Percentiles rank a stretch among this genome's conserved stretches.
Conservation (phyloP, 2,888 invertebrate species). For the Punctoribates punctum region DNA sequence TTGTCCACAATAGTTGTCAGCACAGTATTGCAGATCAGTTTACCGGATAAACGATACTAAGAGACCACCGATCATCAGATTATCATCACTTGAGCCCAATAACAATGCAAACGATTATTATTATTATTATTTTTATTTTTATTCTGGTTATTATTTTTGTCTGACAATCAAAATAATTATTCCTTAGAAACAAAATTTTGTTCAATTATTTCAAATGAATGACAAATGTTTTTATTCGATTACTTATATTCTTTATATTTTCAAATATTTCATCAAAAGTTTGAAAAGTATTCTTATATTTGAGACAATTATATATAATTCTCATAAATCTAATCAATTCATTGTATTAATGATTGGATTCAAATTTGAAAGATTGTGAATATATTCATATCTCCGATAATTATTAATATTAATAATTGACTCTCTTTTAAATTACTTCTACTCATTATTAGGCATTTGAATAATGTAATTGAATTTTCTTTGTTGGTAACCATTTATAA, state of each 20-base stretch:
- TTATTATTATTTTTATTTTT: neutral
- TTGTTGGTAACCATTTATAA: no score
- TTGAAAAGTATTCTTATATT: neutral
- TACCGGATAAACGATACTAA: neutral
- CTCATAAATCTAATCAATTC: neutral
- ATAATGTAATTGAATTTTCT: neutral
- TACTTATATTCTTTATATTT: no score
- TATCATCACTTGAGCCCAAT: constrained; percentile 25
- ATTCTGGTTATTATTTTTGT: neutral
- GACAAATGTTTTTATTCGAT: no score
- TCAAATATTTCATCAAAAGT: no score
- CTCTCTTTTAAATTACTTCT: neutral
- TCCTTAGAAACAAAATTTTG: neutral
- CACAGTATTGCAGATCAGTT: neutral
- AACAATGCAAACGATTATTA: constrained; percentile 9
- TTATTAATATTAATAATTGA: neutral
- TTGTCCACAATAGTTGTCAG: neutral
- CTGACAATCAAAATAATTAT: neutral
- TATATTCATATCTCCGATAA: no score
- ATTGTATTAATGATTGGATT: neutral
- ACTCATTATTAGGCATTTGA: neutral
- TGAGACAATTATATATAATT: neutral
- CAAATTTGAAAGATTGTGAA: neutral
- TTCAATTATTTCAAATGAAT: no score
- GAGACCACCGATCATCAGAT: neutral